Conservation (phyloP, 1,140 invertebrate genomes). For the Zaprionus nigranus region DNA sequence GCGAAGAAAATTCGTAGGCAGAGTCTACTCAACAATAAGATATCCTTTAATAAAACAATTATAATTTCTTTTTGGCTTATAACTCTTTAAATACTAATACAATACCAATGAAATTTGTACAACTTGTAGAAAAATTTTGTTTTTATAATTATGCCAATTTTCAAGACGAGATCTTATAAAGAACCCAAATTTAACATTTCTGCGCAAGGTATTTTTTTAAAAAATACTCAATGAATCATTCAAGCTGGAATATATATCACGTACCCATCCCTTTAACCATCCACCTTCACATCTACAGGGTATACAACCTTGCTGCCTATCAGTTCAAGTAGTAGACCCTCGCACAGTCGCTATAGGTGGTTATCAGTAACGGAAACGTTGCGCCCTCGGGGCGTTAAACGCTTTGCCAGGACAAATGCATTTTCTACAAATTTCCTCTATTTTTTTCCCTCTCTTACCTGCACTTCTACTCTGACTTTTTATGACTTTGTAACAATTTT, state of each 20-base stretch:
- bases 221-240: background rate
- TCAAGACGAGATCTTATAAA: background rate
- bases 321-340: constrained; percentile 2
- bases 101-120: background rate
- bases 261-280: too few relatives aligned
- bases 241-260: too few relatives aligned
- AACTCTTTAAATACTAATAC: background rate
- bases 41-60: constrained; percentile 5
- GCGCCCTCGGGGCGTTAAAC: constrained; percentile 59
- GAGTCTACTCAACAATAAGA: background rate
- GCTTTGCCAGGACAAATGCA: constrained; percentile 59
- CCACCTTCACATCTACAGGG: constrained; percentile 8
- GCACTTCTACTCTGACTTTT: constrained; percentile 65
- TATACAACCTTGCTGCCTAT: constrained; percentile 4
- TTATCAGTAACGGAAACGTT: constrained; percentile 70
- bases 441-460: constrained; percentile 38
- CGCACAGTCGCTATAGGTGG: constrained; percentile 45
- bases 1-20: background rate
- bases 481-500: constrained; percentile 82
- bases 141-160: background rate
- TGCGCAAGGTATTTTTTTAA: rapidly evolving
- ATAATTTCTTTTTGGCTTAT: background rate
- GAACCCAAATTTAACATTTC: too few relatives aligned
- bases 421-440: constrained; percentile 34
- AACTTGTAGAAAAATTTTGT: background rate